These are phyloP conservation scores for Arrhopalites spinosus DNA, from an alignment of 2,888 invertebrate genomes.

Conservation along the genomic window DNA sequence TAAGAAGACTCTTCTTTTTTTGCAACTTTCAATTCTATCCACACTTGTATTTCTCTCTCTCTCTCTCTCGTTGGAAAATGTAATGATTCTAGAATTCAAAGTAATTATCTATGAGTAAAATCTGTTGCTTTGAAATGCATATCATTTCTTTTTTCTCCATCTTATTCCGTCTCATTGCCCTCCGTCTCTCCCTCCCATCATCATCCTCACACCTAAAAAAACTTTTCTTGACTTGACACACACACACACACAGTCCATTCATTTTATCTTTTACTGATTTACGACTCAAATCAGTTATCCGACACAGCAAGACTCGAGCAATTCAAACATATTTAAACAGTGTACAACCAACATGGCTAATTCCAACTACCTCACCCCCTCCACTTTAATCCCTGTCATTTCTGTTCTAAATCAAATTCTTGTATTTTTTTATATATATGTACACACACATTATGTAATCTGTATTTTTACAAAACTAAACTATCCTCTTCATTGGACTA, in stretches of 20 bases:
- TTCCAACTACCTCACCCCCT: neutral
- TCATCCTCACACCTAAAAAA: slow-evolving; percentile 34
- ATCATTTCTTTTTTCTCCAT: slow-evolving; percentile 4
- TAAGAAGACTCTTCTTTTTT: slow-evolving; percentile 16
- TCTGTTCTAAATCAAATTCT: slow-evolving; percentile 31
- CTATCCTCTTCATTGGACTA: neutral
- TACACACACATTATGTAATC: neutral
- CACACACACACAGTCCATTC: slow-evolving; percentile 14
- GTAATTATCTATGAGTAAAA: slow-evolving; percentile 1
- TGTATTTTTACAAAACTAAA: too few relatives aligned
- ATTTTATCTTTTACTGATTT: slow-evolving; percentile 31
- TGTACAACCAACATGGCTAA: neutral
- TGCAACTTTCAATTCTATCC: neutral
- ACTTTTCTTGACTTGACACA: slow-evolving; percentile 10
- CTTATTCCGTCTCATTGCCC: slow-evolving; percentile 27
- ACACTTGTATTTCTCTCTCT: neutral
- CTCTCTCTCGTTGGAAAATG: too few relatives aligned
- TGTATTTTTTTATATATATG: neutral
- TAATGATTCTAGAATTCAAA: neutral
- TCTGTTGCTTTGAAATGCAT: neutral
- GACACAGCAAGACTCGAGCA: neutral
- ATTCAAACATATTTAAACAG: neutral
- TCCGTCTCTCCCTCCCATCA: slow-evolving; percentile 36
- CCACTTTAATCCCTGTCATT: slow-evolving; percentile 18
- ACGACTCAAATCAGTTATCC: slow-evolving; percentile 34